phyloP scores from a whole-genome alignment of 2,113 vertebrate species.

The Brachypteracias leptosomus region DNA sequence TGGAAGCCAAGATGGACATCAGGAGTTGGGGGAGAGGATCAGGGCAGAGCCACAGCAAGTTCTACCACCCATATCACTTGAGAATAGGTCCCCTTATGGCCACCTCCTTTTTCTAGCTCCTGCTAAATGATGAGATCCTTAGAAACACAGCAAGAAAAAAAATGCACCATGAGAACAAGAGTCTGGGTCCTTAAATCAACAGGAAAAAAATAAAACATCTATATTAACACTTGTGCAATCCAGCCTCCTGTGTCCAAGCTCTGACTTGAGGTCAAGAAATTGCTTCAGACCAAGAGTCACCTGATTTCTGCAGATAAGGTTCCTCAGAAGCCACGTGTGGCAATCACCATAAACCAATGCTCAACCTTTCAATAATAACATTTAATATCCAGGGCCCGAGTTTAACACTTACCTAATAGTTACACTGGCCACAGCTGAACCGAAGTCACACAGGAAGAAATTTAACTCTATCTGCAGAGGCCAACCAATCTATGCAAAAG shows the following conservation, averaged over 20 bases:
- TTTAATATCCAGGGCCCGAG: not conserved
- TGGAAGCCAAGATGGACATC: fast-evolving
- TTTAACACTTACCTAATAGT: not conserved
- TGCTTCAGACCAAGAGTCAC: not conserved
- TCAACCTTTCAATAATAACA: not conserved
- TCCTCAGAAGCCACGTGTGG: not conserved
- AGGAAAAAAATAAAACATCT: not conserved
- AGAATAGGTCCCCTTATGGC: not conserved
- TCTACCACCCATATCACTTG: fast-evolving
- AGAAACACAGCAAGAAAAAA: not conserved
- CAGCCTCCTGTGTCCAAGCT: not conserved
- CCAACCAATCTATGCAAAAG: slow-evolving; percentile 8
- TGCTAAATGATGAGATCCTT: not conserved
- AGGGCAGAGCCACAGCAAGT: not conserved
- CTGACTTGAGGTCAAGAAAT: not conserved
- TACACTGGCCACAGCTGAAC: not conserved
- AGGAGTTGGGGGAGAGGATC: not conserved
- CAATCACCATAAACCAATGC: not conserved
- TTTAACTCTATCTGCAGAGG: slow-evolving; percentile 45
- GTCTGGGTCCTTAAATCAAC: not conserved
- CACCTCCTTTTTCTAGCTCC: not conserved
- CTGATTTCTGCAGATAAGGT: not conserved
- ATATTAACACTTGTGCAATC: not conserved
- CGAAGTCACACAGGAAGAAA: not conserved
- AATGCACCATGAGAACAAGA: not conserved